Evolutionary conservation across 2,888 invertebrate species (phyloP).

Genomic region (Agrilus mali): DNA sequence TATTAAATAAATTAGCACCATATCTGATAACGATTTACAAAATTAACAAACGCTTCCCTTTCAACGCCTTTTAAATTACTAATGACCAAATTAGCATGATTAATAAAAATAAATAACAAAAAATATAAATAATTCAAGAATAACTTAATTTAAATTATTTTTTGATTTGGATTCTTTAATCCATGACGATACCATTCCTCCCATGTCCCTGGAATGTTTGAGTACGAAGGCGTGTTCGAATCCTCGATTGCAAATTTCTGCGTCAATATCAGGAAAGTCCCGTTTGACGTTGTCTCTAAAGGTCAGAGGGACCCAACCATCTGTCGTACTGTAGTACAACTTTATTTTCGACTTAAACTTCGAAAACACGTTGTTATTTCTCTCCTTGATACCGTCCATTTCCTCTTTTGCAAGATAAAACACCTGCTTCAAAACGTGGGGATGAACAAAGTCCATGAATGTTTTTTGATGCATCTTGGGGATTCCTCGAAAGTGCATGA

Average conservation of each 20-base stretch:
- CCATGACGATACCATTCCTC: conserved; percentile 24
- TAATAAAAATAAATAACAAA: neutral
- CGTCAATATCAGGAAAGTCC: conserved; percentile 47
- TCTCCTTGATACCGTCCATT: conserved; percentile 56
- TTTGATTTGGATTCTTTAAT: conserved; percentile 13
- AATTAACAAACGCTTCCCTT: no score
- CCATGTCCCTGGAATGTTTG: conserved; percentile 46
- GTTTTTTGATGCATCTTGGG: conserved; percentile 38
- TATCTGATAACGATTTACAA: no score
- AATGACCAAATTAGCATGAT: no score
- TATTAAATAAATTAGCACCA: no score
- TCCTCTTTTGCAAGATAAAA: conserved; percentile 66
- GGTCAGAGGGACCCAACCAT: conserved; percentile 71
- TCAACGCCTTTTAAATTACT: no score
- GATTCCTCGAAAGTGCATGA: conserved; percentile 41
- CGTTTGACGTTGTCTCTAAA: conserved; percentile 55
- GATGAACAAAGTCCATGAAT: conserved; percentile 44
- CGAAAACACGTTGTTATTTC: conserved; percentile 50
- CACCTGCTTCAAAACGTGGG: conserved; percentile 48
- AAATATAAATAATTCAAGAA: neutral
- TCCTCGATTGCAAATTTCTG: conserved; percentile 44
- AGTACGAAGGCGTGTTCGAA: conserved; percentile 75
- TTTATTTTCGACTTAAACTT: conserved; percentile 50
- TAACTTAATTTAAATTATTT: neutral
- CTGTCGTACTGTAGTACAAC: conserved; percentile 66